Evolutionary conservation across 2,797 vertebrate species (phyloP).

Genomic region (Orestias chungarensis): DNA sequence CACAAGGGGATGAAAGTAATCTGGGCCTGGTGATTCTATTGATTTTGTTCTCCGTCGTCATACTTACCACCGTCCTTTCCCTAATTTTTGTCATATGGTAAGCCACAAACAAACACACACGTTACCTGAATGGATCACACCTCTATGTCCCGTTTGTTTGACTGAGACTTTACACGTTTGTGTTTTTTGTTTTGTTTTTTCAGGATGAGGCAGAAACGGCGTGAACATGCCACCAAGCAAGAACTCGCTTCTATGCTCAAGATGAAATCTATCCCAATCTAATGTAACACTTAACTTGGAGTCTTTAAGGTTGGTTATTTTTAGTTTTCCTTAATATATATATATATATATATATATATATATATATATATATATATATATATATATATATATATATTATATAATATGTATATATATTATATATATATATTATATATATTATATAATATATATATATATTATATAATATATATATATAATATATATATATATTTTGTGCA

Average conservation of each 20-base stretch:
- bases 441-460: too few relatives aligned
- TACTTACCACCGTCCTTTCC: slow-evolving; percentile 74
- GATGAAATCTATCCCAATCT: slow-evolving; percentile 85
- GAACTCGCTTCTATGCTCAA: slow-evolving; percentile 84
- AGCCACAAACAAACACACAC: slow-evolving; percentile 45
- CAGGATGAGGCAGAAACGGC: slow-evolving; percentile 77
- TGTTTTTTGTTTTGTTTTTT: not conserved
- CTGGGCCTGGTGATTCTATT: slow-evolving; percentile 76
- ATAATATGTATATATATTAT: too few relatives aligned
- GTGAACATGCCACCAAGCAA: slow-evolving; percentile 77
- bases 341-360: too few relatives aligned
- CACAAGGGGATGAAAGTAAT: slow-evolving; percentile 60
- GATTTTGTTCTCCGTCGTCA: slow-evolving; percentile 76
- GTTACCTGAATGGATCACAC: slow-evolving; percentile 1
- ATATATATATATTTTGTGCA: too few relatives aligned
- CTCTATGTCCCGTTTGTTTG: slow-evolving; percentile 14
- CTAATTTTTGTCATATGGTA: slow-evolving; percentile 80
- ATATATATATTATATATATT: too few relatives aligned
- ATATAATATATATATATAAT: too few relatives aligned
- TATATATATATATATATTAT: too few relatives aligned
- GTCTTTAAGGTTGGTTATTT: not conserved
- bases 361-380: too few relatives aligned
- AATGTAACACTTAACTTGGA: slow-evolving; percentile 44
- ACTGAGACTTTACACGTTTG: not conserved
- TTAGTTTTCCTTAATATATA: not conserved